Evolutionary conservation across 2,888 invertebrate genomes (phyloP).

Genomic region (Octonoba sinensis): DNA sequence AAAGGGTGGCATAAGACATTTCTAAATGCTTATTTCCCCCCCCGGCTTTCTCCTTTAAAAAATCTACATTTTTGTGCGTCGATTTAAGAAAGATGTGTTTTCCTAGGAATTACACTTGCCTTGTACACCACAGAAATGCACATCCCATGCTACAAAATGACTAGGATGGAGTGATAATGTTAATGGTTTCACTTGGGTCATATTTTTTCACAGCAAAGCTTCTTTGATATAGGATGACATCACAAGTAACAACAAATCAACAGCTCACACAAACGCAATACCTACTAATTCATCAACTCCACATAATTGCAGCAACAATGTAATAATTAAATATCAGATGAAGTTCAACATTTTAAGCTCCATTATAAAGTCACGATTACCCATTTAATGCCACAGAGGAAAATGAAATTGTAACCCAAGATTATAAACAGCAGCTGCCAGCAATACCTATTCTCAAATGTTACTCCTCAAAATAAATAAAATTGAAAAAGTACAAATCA

Average conservation of each 20-base stretch:
- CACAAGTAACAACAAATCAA: slow-evolving; percentile 31
- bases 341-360: slow-evolving; percentile 45
- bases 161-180: slow-evolving; percentile 46
- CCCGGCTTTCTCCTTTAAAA: slow-evolving; percentile 32
- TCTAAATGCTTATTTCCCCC: slow-evolving; percentile 13
- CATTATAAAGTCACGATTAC: background rate
- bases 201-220: slow-evolving; percentile 43
- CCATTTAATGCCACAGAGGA: no score
- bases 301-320: slow-evolving; percentile 41
- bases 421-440: no score
- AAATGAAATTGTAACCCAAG: no score
- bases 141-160: slow-evolving; percentile 56
- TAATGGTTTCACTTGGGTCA: slow-evolving; percentile 17
- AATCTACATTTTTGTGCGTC: slow-evolving; percentile 51
- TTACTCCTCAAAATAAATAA: no score
- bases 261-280: slow-evolving; percentile 24
- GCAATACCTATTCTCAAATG: no score
- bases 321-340: slow-evolving; percentile 41
- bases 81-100: slow-evolving; percentile 38
- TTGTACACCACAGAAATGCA: slow-evolving; percentile 48
- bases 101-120: slow-evolving; percentile 58
- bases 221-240: slow-evolving; percentile 38
- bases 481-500: no score
- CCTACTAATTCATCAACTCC: slow-evolving; percentile 28
- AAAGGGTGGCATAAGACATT: slow-evolving; percentile 42